Percentiles rank a stretch among this genome's conserved stretches.
phyloP scores from a whole-genome alignment of 2,888 invertebrate genomes.

The Lasius platythorax region DNA sequence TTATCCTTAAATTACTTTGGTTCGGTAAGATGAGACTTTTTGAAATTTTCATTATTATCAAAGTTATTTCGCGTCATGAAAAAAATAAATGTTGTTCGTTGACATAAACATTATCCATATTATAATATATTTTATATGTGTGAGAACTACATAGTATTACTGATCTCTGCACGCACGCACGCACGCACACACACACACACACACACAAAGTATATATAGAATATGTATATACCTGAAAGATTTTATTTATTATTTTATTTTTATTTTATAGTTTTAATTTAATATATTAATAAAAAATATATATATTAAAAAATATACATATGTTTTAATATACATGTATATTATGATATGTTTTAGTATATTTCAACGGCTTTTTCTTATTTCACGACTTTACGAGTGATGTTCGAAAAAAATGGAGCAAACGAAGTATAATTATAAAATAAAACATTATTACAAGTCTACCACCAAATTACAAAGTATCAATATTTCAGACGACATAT shows the following conservation, averaged over 20 bases:
- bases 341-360: not conserved
- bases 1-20: slow-evolving; percentile 71
- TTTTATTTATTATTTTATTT: too few relatives aligned
- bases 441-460: not conserved
- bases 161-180: too few relatives aligned
- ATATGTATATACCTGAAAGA: not conserved
- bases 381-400: not conserved
- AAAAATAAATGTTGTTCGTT: not conserved
- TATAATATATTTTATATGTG: not conserved
- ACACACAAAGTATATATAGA: not conserved
- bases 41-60: too few relatives aligned
- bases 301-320: too few relatives aligned
- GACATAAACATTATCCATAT: not conserved
- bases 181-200: not conserved
- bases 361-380: slow-evolving; percentile 3
- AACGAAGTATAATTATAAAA: not conserved
- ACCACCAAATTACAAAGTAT: not conserved
- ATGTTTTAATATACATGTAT: not conserved
- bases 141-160: too few relatives aligned
- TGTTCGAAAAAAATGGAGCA: not conserved
- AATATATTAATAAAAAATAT: not conserved
- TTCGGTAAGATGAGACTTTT: slow-evolving; percentile 42
- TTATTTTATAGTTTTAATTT: not conserved
- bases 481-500: not conserved
- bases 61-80: too few relatives aligned